These are phyloP conservation scores for Centropus unirufus DNA, from an alignment of 2,113 vertebrate species.

Conservation along the genomic window DNA sequence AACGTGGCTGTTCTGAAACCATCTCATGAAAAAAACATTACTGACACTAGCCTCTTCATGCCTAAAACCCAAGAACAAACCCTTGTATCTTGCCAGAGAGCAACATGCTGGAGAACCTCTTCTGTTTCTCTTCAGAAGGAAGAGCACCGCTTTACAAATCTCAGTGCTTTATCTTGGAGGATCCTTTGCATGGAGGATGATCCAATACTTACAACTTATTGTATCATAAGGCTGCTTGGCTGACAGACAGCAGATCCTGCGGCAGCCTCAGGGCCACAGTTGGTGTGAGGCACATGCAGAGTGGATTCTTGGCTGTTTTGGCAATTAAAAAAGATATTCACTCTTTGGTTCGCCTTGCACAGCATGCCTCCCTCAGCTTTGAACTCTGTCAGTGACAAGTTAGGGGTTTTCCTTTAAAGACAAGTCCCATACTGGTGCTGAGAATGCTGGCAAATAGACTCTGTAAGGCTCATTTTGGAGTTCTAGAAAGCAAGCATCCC, in stretches of 20 bases:
- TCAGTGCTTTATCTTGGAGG: rapidly evolving
- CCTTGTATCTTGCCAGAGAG: no score
- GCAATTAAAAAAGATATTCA: no score
- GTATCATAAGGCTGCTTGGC: background rate
- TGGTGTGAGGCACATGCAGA: background rate
- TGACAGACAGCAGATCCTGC: background rate
- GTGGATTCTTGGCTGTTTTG: rapidly evolving
- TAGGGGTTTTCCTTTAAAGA: background rate
- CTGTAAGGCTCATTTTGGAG: no score
- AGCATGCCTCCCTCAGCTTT: background rate
- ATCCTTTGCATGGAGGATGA: no score
- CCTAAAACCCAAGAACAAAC: background rate
- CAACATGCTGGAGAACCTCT: background rate
- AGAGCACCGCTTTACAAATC: background rate
- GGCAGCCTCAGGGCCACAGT: background rate
- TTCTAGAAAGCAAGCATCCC: no score
- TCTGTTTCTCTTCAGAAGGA: background rate
- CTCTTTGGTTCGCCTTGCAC: no score
- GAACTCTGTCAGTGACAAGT: background rate
- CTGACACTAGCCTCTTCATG: background rate
- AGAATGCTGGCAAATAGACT: no score
- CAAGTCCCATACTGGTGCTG: no score
- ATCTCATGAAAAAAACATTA: rapidly evolving
- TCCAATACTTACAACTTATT: background rate
- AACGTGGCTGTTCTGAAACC: background rate